These are phyloP conservation scores for Drosophila paranaensis DNA, from an alignment of 2,888 invertebrate genomes.

Conservation along the genomic window DNA sequence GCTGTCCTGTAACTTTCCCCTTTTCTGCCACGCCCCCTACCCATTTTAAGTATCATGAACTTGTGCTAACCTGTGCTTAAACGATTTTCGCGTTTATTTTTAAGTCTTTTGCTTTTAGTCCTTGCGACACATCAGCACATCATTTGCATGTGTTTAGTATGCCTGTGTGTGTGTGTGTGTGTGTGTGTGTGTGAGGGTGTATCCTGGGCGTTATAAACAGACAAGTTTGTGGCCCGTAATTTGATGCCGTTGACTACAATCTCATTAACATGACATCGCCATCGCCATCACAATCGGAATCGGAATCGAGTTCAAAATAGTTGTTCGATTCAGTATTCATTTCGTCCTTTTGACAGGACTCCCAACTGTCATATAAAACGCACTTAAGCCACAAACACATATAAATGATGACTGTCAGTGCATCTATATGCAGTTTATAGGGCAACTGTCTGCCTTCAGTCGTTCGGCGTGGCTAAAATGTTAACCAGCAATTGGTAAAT, in stretches of 20 bases:
- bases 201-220: constrained; percentile 39
- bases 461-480: not conserved
- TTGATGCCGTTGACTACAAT: constrained; percentile 68
- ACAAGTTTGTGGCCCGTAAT: constrained; percentile 61
- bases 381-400: constrained; percentile 38
- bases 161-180: constrained; percentile 3
- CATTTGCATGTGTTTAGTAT: constrained; percentile 66
- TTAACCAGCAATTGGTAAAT: constrained; percentile 28
- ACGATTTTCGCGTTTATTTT: constrained; percentile 57
- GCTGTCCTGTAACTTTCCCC: constrained; percentile 6
- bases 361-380: constrained; percentile 42
- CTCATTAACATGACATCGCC: constrained; percentile 68
- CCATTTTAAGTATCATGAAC: constrained; percentile 9
- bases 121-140: constrained; percentile 50
- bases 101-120: constrained; percentile 16
- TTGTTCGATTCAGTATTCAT: constrained; percentile 28
- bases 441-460: constrained; percentile 2
- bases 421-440: constrained; percentile 21
- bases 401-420: constrained; percentile 44
- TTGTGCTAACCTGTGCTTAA: constrained; percentile 60
- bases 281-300: constrained; percentile 54
- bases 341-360: constrained; percentile 32
- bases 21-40: not conserved
- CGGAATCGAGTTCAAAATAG: constrained; percentile 12
- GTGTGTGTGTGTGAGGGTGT: not conserved